Conservation (phyloP, 2,888 invertebrate genomes). For the Nasonovia ribisnigri region DNA sequence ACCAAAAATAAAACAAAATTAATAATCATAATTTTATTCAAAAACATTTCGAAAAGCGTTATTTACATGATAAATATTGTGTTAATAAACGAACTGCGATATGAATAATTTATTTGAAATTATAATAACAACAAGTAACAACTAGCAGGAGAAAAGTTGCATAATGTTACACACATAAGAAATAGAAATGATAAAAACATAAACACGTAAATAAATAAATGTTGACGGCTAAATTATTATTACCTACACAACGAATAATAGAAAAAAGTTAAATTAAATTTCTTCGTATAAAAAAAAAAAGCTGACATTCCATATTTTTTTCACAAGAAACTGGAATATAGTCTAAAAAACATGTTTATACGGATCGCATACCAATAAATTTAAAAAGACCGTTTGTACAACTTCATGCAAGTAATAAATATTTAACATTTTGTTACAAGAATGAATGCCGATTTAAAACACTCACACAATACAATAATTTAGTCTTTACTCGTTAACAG, state of each 20-base stretch:
- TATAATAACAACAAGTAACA: background rate
- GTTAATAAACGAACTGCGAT: background rate
- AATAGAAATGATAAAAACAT: background rate
- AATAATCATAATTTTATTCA: background rate
- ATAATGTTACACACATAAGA: background rate
- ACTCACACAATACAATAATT: background rate
- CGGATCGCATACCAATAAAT: background rate
- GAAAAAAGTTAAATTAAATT: background rate
- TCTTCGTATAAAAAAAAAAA: background rate
- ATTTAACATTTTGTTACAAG: background rate
- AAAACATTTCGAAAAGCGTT: background rate
- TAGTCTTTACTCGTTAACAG: background rate
- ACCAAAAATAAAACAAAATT: background rate
- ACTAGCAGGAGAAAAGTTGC: background rate
- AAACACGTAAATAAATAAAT: background rate
- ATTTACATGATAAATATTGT: background rate
- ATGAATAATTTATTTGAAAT: slow-evolving; percentile 12
- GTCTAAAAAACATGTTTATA: background rate
- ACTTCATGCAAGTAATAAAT: background rate
- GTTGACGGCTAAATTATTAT: background rate
- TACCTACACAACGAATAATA: background rate
- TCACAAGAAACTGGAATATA: background rate
- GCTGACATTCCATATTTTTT: background rate
- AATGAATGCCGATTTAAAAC: background rate
- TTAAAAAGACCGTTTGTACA: background rate